phyloP scores from a whole-genome alignment of 2,113 vertebrate genomes.

The human (Homo sapiens) region DNA sequence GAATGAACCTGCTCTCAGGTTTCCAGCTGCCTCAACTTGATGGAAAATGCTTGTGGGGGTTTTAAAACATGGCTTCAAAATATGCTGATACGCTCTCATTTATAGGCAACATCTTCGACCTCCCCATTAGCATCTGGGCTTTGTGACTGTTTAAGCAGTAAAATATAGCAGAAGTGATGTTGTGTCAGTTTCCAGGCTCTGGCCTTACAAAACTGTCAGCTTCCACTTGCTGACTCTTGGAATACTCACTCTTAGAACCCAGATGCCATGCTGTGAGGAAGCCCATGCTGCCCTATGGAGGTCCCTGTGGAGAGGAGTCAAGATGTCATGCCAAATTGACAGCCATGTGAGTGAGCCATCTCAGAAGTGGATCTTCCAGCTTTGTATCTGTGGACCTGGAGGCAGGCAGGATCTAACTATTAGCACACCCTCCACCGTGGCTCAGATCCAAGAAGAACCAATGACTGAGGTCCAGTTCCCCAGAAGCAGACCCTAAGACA shows the following conservation, averaged over 20 bases:
- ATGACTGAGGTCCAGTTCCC: not conserved
- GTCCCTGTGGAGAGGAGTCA: not conserved
- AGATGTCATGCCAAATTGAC: not conserved
- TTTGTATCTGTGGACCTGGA: no score
- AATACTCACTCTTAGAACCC: not conserved
- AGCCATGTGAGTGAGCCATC: not conserved
- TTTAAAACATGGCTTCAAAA: not conserved
- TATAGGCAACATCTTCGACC: not conserved
- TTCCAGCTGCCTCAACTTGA: not conserved
- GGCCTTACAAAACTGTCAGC: not conserved
- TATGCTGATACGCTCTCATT: not conserved
- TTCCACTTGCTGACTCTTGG: not conserved
- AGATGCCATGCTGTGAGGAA: not conserved
- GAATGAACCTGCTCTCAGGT: not conserved
- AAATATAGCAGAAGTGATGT: not conserved
- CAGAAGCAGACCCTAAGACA: no score
- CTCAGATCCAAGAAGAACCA: not conserved
- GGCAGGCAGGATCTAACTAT: not conserved
- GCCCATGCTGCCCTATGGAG: not conserved
- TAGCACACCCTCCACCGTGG: not conserved
- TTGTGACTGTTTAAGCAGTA: not conserved
- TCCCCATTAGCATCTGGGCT: not conserved
- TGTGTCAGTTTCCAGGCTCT: not conserved
- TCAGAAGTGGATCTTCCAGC: not conserved
- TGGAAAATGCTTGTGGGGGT: not conserved